phyloP scores from a whole-genome alignment of 1,140 invertebrate species.

The Drosophila takahashii region DNA sequence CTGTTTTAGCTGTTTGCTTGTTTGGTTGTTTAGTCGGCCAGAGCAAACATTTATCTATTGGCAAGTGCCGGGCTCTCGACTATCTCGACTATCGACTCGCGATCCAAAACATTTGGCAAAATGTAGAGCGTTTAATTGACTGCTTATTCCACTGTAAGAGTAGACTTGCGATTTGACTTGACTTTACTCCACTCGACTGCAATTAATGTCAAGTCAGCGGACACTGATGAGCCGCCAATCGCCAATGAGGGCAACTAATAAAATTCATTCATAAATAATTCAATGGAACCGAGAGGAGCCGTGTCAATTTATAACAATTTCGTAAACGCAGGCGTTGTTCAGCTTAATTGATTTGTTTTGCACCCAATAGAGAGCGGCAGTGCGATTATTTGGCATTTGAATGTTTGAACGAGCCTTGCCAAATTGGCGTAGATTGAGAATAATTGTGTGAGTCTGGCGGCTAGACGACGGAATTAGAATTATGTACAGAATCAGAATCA shows the following conservation, averaged over 20 bases:
- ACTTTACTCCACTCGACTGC: conserved; percentile 64
- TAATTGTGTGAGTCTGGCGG: conserved; percentile 57
- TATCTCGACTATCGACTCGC: background rate
- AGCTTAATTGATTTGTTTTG: conserved; percentile 80
- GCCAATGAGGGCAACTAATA: conserved; percentile 81
- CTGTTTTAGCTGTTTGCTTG: background rate
- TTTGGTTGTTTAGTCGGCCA: background rate
- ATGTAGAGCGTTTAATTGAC: conserved; percentile 78
- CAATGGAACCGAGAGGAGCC: conserved; percentile 54
- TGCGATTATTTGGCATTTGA: conserved; percentile 37
- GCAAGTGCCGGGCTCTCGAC: conserved; percentile 13
- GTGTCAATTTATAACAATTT: conserved; percentile 79
- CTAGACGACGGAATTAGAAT: background rate
- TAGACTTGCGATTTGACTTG: conserved; percentile 41
- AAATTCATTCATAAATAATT: conserved; percentile 83
- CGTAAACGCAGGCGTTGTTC: conserved; percentile 57
- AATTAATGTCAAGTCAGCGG: conserved; percentile 63
- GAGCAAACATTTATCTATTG: conserved; percentile 49
- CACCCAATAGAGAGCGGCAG: conserved; percentile 55
- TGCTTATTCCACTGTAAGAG: conserved; percentile 30
- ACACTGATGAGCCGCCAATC: conserved; percentile 80
- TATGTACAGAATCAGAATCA: background rate
- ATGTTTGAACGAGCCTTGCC: conserved; percentile 55
- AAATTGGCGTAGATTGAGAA: conserved; percentile 76
- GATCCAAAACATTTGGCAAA: conserved; percentile 61